phyloP scores from a whole-genome alignment of 1,140 invertebrate species.

The Drosophila melanica region DNA sequence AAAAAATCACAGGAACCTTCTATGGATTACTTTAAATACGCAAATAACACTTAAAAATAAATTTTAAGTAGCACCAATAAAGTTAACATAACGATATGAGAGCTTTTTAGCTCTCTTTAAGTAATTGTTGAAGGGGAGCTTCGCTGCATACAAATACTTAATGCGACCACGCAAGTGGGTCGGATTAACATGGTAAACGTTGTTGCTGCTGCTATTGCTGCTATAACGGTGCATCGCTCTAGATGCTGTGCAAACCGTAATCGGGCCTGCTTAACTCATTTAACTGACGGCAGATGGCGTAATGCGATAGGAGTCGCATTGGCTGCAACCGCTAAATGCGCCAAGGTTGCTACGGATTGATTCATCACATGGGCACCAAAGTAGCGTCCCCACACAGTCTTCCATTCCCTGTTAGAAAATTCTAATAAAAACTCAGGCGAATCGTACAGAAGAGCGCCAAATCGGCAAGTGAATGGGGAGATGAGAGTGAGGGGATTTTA shows the following conservation, averaged over 20 bases:
- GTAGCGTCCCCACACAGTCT: background rate
- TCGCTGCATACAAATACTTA: background rate
- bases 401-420: background rate
- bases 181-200: constrained; percentile 28
- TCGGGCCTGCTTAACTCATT: constrained; percentile 27
- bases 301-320: constrained; percentile 26
- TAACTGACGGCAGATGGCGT: constrained; percentile 33
- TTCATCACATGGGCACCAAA: constrained; percentile 27
- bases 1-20: too few relatives aligned
- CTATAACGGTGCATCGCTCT: constrained; percentile 1
- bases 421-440: constrained; percentile 13
- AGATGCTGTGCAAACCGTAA: constrained; percentile 6
- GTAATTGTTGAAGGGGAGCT: background rate
- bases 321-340: constrained; percentile 25
- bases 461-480: background rate
- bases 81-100: background rate
- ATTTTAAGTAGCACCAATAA: too few relatives aligned
- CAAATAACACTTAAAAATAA: too few relatives aligned
- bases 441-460: background rate
- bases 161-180: constrained; percentile 1
- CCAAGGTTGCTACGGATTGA: constrained; percentile 17
- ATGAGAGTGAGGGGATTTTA: background rate
- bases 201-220: background rate
- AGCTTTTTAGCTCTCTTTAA: too few relatives aligned
- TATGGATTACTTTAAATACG: too few relatives aligned